A percentile compares a stretch with the other conserved stretches of the same genome.
phyloP scores from a whole-genome alignment of 2,888 invertebrate genomes.

The Limnephilus auricula region DNA sequence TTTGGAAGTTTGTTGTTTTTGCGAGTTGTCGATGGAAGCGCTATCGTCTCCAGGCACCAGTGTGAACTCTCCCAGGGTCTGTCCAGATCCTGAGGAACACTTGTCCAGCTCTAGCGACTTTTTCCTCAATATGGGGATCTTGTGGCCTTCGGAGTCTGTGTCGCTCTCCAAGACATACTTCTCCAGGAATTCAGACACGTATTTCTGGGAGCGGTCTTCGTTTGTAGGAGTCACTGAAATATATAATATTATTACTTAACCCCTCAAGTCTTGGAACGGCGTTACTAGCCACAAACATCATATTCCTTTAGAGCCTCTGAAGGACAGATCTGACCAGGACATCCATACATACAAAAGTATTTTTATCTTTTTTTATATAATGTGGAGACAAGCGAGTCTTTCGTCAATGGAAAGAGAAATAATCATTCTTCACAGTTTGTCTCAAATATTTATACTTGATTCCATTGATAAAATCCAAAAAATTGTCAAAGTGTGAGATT shows the following conservation, averaged over 20 bases:
- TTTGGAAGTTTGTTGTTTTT: conserved; percentile 23
- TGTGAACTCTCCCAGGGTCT: conserved; percentile 56
- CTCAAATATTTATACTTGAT: too few species aligned
- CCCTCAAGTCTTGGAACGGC: too few species aligned
- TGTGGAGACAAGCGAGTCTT: too few species aligned
- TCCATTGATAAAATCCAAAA: too few species aligned
- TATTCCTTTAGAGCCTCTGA: too few species aligned
- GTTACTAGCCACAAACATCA: too few species aligned
- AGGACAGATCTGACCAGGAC: too few species aligned
- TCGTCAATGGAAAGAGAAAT: too few species aligned
- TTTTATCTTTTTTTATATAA: too few species aligned
- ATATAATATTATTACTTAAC: not conserved
- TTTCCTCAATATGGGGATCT: conserved; percentile 75
- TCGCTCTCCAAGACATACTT: conserved; percentile 81
- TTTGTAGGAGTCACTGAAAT: conserved; percentile 70
- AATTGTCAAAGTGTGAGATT: too few species aligned
- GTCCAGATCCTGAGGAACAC: conserved; percentile 51
- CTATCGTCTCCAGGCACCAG: conserved; percentile 54
- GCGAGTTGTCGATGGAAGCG: conserved; percentile 22
- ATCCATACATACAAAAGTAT: too few species aligned
- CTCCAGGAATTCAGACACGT: conserved; percentile 78
- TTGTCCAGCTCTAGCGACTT: conserved; percentile 68
- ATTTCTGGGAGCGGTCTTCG: conserved; percentile 75
- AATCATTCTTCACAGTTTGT: too few species aligned
- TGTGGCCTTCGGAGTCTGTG: conserved; percentile 79